A percentile compares a stretch with the other conserved stretches of the same genome.
Evolutionary conservation across 1,140 invertebrate genomes (phyloP).

Genomic region (Berghia stephanieae): DNA sequence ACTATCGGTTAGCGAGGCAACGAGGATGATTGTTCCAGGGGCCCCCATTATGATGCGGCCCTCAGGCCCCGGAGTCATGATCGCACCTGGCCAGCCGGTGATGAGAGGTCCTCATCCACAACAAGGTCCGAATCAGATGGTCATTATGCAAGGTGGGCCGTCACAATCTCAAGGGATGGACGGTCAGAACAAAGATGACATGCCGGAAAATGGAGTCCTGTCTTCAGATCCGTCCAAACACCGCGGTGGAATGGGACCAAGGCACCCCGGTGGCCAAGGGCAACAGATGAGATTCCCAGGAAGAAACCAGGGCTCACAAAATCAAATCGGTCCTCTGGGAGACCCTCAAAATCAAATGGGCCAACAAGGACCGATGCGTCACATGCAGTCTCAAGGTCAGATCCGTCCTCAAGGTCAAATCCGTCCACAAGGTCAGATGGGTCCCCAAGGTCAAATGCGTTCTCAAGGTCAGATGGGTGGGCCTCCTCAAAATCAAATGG

Average conservation of each 20-base stretch:
- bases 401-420: not conserved
- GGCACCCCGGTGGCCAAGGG: not conserved
- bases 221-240: not conserved
- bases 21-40: not conserved
- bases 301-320: not conserved
- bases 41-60: not conserved
- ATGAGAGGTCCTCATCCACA: not conserved
- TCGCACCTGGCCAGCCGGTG: conserved; percentile 16
- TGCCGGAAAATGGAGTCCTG: not conserved
- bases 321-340: not conserved
- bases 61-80: not conserved
- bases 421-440: conserved; percentile 16
- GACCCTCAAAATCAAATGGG: not conserved
- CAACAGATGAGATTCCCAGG: not conserved
- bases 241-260: not conserved
- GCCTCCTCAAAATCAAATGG: not conserved
- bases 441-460: not conserved
- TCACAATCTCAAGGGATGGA: not conserved
- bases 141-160: not conserved
- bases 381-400: not conserved
- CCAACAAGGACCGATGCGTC: not conserved
- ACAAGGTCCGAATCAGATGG: not conserved
- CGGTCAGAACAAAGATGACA: not conserved
- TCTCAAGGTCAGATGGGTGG: not conserved
- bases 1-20: not conserved